These are phyloP conservation scores for Ctenodactylus gundi DNA, from an alignment of 2,113 vertebrate species.

Conservation along the genomic window DNA sequence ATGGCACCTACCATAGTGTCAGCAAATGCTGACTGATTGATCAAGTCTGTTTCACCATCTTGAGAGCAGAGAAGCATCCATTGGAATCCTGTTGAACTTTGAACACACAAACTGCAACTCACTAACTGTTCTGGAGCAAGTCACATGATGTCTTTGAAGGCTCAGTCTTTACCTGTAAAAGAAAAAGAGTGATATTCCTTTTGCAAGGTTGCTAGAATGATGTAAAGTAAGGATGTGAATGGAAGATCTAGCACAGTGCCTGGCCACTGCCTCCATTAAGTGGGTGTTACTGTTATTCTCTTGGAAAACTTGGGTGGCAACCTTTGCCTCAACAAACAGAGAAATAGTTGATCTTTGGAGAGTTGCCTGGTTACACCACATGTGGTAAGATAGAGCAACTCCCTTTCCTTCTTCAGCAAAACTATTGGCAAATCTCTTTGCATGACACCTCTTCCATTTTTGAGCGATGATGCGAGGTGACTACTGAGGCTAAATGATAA, in stretches of 20 bases:
- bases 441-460: not conserved
- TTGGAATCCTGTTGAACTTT: not conserved
- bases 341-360: not conserved
- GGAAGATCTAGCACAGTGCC: not conserved
- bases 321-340: not conserved
- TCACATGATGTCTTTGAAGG: not conserved
- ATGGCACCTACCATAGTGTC: not conserved
- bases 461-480: not conserved
- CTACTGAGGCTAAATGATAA: not conserved
- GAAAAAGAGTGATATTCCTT: not conserved
- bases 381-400: not conserved
- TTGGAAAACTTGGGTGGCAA: not conserved
- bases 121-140: not conserved
- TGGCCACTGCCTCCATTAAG: not conserved
- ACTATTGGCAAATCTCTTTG: not conserved
- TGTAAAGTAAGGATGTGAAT: not conserved
- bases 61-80: not conserved
- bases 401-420: slow-evolving; percentile 13
- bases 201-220: not conserved
- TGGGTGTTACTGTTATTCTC: not conserved
- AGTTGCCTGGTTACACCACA: not conserved
- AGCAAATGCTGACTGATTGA: not conserved
- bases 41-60: not conserved
- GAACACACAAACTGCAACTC: not conserved
- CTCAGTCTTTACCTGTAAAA: not conserved